A percentile compares a stretch with the other conserved stretches of the same genome.
phyloP scores from a whole-genome alignment of 2,888 invertebrate genomes.

The Seira musarum region DNA sequence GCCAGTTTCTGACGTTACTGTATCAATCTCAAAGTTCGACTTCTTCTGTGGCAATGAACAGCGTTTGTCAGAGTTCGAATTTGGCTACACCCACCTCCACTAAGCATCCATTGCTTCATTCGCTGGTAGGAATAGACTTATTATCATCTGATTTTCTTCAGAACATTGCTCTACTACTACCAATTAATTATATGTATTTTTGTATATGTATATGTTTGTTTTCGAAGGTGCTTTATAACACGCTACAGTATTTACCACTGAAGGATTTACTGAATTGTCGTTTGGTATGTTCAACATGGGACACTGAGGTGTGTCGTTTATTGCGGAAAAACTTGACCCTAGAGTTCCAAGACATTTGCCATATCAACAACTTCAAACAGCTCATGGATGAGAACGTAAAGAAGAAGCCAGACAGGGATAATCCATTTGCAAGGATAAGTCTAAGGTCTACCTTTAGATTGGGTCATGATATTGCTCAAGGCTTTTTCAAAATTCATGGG shows the following conservation, averaged over 20 bases:
- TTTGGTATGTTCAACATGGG: constrained; percentile 45
- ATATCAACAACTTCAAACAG: constrained; percentile 47
- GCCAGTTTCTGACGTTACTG: too few species aligned
- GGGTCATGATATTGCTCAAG: constrained; percentile 50
- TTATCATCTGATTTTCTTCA: too few species aligned
- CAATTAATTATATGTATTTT: background rate
- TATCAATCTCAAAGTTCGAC: too few species aligned
- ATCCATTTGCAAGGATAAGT: constrained; percentile 48
- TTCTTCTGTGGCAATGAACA: too few species aligned
- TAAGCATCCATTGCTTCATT: constrained; percentile 25
- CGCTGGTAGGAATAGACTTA: too few species aligned
- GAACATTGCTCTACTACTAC: too few species aligned
- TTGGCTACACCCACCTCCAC: too few species aligned
- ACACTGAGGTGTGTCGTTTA: constrained; percentile 41
- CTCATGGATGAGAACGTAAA: constrained; percentile 41
- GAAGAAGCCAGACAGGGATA: constrained; percentile 33
- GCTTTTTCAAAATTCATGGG: constrained; percentile 53
- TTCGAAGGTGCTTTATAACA: constrained; percentile 40
- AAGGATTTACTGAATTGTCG: constrained; percentile 41
- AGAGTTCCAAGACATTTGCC: constrained; percentile 51
- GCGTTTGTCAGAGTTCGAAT: too few species aligned
- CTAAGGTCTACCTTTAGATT: constrained; percentile 46
- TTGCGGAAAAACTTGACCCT: constrained; percentile 40
- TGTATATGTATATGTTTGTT: constrained; percentile 13
- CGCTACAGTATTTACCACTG: constrained; percentile 36